Evolutionary conservation across 2,113 vertebrate species (phyloP), one percentile per base, ranked within the genome.

Genomic region (Strix aluco): DNA sequence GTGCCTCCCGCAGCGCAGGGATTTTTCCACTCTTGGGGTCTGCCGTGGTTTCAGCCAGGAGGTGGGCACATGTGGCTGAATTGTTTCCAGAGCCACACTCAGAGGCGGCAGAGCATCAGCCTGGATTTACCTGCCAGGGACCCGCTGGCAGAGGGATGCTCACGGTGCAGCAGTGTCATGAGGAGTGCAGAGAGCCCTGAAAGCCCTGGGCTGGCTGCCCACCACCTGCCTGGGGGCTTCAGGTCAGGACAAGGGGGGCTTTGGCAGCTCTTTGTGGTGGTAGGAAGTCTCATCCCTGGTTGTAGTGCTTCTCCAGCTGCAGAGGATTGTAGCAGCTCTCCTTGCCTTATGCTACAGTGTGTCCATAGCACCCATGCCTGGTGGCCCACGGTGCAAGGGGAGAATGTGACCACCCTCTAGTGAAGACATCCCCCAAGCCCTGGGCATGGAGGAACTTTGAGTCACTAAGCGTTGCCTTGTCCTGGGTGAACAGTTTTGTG

Each of bases 131-230:
- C 23, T 32, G 63, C 25, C 22, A 10, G 36, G 14, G 10, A 30
- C 29, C 9, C 2, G 0, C 42, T 57, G 82, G 15, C 72, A 66
- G 61, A 74, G 40, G 66, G 51, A 51, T 57, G 80, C 51, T 90
- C 21, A 10, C 0, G 0, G 75, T 63, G 47, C 75, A 61, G 38
- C 16, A 6, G 36, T 8, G 1, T n/a, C 49, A 9, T 8, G 21
- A 63, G 69, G 40, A 38, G 11, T 15, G 12, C 2, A 2, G 14
- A 92, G 30, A 74, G 74, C 69, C 69, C 42, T 2, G 5, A 5
- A 69, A 73, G 59, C 52, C 51, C 55, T 27, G 46, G 44, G 17
- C 75, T 79, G 66, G 51, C 27, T 66, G 59, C 65, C 16, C 30
- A 38, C 40, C 42, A 19, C 18, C 44, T 78, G 6, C 44, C 51